Base-by-base conservation (phyloP, 2,888 invertebrate genomes). In the Troides aeacus region DNA sequence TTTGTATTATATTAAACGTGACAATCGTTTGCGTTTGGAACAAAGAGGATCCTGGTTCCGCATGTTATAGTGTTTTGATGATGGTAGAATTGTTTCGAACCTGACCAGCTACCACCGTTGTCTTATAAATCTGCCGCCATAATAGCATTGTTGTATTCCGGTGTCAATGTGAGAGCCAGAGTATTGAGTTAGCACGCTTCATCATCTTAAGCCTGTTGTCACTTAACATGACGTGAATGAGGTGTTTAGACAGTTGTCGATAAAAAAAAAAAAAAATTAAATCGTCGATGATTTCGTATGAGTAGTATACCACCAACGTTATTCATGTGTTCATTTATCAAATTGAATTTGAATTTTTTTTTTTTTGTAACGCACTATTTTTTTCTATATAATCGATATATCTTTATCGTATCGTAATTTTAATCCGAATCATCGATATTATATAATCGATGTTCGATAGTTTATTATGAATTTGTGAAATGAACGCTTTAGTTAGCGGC, bases 301-400 rank as follows among this genome's bases (percentile, higher is more conserved):
- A 65, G 21, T 69, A 53, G 70, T 42, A 70, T 70, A 70, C 70
- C 70, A 70, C 70, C 70, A 70, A 66, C 70, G 59, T 70, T 63
- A 66, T 60, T 64, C 70, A 66, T 70, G 70, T 70, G 70, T 70
- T 79, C 78, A 76, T 75, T 74, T 66, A 71, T 73, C 72, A 73
- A 72, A 72, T 71, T 75, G 72, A 70, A 74, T 74, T 74, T 56
- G 4, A 50, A 18, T 18, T 59, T 42, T 42, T 46, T 12, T 46
- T 46, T 46, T 46, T 46, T 68, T 68, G 21, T 62, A 65, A 62
- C 67, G 70, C 67, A 68, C 68, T 46, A 70, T 70, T 66, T 65
- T 21, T 67, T 66, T 46, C 15, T 68, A 70, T 70, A 70, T n/a
- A 39, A 67, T 65, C 57, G 61, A 65, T 65, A 68, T 67, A 23